A percentile compares a stretch with the other conserved stretches of the same genome.
Evolutionary conservation across 2,888 invertebrate genomes (phyloP).

Genomic region (Orthosia cruda): DNA sequence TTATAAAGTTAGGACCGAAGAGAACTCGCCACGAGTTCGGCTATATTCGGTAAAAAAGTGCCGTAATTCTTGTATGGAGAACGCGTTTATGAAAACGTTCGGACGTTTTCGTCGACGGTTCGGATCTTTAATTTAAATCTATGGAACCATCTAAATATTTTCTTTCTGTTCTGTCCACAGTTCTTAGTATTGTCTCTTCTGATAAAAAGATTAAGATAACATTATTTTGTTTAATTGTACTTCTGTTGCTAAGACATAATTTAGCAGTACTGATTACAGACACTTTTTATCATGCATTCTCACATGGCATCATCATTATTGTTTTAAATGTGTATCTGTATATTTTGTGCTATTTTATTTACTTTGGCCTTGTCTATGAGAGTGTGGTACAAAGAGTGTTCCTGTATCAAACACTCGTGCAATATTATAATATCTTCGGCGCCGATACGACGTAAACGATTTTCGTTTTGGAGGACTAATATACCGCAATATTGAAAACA

Average conservation of each 20-base stretch:
- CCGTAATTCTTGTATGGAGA: no score
- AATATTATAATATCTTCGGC: no score
- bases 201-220: constrained; percentile 44
- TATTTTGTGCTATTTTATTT: neutral
- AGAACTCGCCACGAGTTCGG: no score
- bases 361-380: neutral
- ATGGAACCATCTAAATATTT: constrained; percentile 1
- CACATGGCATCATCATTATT: neutral
- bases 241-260: constrained; percentile 28
- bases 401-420: no score
- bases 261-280: constrained; percentile 13
- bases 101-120: no score
- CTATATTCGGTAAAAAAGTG: no score
- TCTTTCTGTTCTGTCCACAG: neutral
- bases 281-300: neutral
- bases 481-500: neutral
- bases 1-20: no score
- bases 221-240: constrained; percentile 28
- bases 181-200: constrained; percentile 13
- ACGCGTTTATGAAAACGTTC: no score
- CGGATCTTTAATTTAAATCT: neutral
- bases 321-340: neutral
- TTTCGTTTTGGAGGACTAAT: neutral
- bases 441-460: neutral
- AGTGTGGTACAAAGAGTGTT: neutral